These are phyloP conservation scores for Peromyscus leucopus DNA, from an alignment of 2,113 vertebrate species.

Conservation along the genomic window DNA sequence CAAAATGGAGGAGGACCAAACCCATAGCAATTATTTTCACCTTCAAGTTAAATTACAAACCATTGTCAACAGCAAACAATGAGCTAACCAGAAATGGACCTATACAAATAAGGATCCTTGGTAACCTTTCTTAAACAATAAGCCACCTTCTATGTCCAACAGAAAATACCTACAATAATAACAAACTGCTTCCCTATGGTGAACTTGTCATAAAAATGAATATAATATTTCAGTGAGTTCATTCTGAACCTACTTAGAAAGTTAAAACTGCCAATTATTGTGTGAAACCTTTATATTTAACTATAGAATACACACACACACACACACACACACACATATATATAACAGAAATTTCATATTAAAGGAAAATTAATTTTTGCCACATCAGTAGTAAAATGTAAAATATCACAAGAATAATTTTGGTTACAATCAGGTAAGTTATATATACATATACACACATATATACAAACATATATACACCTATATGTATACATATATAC, in stretches of 20 bases:
- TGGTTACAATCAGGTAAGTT: conserved; percentile 18
- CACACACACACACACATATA: not conserved
- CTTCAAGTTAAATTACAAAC: not conserved
- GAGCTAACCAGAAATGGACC: not conserved
- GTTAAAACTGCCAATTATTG: not conserved
- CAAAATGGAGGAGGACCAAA: not conserved
- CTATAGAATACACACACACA: not conserved
- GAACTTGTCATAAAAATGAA: not conserved
- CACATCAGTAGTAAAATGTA: not conserved
- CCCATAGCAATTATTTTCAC: not conserved
- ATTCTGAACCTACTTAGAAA: not conserved
- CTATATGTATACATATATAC: not conserved
- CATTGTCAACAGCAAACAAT: not conserved
- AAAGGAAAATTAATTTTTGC: not conserved
- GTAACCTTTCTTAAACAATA: not conserved
- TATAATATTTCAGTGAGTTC: not conserved
- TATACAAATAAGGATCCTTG: not conserved
- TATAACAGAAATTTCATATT: not conserved
- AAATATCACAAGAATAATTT: conserved; percentile 23
- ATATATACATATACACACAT: not conserved
- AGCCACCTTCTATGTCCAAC: not conserved
- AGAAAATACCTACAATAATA: not conserved
- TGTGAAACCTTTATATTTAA: not conserved
- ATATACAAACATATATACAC: not conserved
- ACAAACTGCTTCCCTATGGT: not conserved